Percentiles rank a stretch among this genome's conserved stretches.
Conservation (phyloP, 2,113 vertebrate genomes). For the Leuciscus idus region DNA sequence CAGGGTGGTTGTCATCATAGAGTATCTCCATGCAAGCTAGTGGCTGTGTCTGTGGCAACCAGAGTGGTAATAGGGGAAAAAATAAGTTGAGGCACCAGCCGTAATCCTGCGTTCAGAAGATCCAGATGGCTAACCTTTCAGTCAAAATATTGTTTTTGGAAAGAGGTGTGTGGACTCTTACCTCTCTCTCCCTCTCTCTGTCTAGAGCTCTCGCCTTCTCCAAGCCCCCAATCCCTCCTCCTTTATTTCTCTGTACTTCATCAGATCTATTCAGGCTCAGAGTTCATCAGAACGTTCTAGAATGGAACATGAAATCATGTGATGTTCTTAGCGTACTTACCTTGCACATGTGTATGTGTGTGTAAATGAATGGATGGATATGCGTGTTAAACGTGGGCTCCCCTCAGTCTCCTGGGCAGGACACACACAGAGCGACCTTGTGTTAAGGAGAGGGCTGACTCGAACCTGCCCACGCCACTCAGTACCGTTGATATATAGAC, state of each 20-base stretch:
- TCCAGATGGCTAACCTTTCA: constrained; percentile 82
- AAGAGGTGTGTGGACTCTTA: constrained; percentile 64
- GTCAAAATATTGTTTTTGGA: constrained; percentile 82
- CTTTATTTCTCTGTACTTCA: constrained; percentile 65
- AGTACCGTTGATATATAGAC: constrained; percentile 53
- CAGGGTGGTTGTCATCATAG: constrained; percentile 60
- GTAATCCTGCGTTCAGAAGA: constrained; percentile 80
- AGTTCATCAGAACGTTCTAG: constrained; percentile 58
- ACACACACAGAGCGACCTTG: constrained; percentile 80
- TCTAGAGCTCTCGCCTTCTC: constrained; percentile 18
- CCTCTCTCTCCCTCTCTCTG: constrained; percentile 32
- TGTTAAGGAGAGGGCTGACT: constrained; percentile 68
- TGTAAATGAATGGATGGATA: constrained; percentile 33
- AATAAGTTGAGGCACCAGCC: constrained; percentile 74
- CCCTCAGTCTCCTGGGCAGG: constrained; percentile 72
- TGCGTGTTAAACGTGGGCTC: constrained; percentile 57
- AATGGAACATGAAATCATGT: constrained; percentile 5
- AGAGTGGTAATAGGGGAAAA: constrained; percentile 51
- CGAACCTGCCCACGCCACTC: constrained; percentile 69
- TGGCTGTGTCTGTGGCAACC: constrained; percentile 57
- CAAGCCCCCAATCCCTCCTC: constrained; percentile 24
- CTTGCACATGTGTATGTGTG: constrained; percentile 43
- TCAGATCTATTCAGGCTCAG: constrained; percentile 66
- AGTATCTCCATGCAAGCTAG: constrained; percentile 50
- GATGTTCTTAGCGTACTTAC: constrained; percentile 73